Base-by-base conservation (phyloP, 2,113 vertebrate genomes). In the Cepphus grylle region DNA sequence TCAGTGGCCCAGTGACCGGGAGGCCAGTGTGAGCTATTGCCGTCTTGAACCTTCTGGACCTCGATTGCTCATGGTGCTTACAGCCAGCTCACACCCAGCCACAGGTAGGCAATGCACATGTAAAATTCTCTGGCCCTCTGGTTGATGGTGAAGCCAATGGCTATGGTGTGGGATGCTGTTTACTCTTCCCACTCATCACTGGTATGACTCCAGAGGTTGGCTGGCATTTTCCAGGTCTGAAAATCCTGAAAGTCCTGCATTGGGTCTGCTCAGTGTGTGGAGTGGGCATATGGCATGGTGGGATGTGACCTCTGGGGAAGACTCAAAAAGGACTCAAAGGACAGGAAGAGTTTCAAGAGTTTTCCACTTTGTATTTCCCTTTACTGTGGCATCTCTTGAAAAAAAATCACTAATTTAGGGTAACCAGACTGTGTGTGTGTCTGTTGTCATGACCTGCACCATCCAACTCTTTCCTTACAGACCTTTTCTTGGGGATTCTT, bases 111-210 rank as follows among this genome's bases (percentile, higher is more conserved):
- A 22, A 27, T 0, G 0, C 0, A 4, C 4, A 1, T 19, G 5
- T 2, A 6, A 22, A 59, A 8, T 22, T 10, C 55, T 9, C 29
- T 4, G 27, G 9, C 2, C 43, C 32, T 67, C 26, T 43, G 13
- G 66, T 25, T 87, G 91, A 2, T 59, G 82, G 59, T 25, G 65
- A 9, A 74, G 73, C 66, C 91, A 85, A 45, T 0, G 34, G 59
- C 11, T 14, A 25, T 43, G 83, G 10, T 3, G 42, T 40, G 69
- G 70, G 15, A 79, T 15, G 2, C 29, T 56, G 34, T 56, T 73
- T 23, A 3, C 42, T 78, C 47, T 42, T 79, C 52, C 70, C 0
- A 3, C n/a, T 71, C 2, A 0, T 47, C 21, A 0, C 1, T 40
- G 66, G 6, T 21, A 6, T 14, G 43, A 11, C 30, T 71, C 32